Evolutionary conservation across 2,113 vertebrate genomes (phyloP).

Genomic region (Oryzias curvinotus): DNA sequence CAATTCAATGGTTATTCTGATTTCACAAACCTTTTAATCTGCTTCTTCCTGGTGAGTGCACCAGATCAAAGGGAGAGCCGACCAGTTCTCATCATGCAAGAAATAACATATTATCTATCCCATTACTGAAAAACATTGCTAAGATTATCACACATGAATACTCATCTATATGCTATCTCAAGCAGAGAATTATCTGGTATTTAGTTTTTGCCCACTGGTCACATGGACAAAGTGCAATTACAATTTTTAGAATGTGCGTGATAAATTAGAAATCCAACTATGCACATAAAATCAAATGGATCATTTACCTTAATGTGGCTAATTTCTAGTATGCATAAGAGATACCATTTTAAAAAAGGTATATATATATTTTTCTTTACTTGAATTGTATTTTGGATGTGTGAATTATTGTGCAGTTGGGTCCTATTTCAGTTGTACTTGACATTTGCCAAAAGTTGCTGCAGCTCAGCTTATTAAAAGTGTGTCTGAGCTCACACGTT

Average conservation of each 20-base stretch:
- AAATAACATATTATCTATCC: conserved; percentile 64
- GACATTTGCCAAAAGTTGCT: too few species aligned
- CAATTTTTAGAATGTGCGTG: conserved; percentile 28
- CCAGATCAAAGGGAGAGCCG: conserved; percentile 70
- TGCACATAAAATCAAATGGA: conserved; percentile 17
- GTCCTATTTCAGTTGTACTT: too few species aligned
- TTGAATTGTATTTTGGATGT: neutral
- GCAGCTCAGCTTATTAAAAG: too few species aligned
- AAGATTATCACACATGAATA: conserved; percentile 66
- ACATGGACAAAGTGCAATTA: conserved; percentile 41
- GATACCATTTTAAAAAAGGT: neutral
- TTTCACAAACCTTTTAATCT: conserved; percentile 71
- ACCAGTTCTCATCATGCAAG: conserved; percentile 61
- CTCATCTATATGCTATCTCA: conserved; percentile 60
- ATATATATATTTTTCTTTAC: neutral
- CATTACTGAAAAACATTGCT: conserved; percentile 60
- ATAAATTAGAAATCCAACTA: conserved; percentile 22
- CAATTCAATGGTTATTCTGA: conserved; percentile 66
- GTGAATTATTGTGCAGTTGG: neutral
- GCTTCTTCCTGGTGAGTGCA: conserved; percentile 64
- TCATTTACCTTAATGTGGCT: neutral
- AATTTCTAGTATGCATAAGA: neutral
- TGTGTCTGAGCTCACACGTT: too few species aligned
- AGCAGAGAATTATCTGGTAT: conserved; percentile 61
- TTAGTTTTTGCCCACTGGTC: conserved; percentile 55